Percentiles rank a stretch among this genome's conserved stretches.
phyloP scores from a whole-genome alignment of 2,888 invertebrate genomes.

The Ornithoptera priamus region DNA sequence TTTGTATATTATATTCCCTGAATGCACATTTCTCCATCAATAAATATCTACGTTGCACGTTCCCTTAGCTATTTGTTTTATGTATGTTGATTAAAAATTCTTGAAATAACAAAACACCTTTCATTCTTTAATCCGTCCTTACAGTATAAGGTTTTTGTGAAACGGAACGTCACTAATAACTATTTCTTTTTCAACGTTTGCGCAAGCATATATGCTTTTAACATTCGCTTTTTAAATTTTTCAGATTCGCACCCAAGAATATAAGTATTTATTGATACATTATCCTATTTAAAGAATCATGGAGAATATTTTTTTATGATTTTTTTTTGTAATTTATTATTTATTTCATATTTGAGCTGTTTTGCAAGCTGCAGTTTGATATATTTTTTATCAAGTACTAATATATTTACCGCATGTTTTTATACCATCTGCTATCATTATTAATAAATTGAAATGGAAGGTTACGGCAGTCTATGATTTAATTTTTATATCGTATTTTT shows the following conservation, averaged over 20 bases:
- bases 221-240: constrained; percentile 41
- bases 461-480: constrained; percentile 43
- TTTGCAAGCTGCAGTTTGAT: background rate
- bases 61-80: constrained; percentile 31
- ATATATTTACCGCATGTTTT: constrained; percentile 17
- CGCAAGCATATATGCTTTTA: constrained; percentile 9
- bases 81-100: constrained; percentile 27
- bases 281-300: background rate
- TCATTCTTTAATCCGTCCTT: constrained; percentile 21
- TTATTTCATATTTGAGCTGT: background rate
- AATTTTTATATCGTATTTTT: constrained; percentile 1
- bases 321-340: background rate
- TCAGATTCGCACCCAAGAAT: constrained; percentile 77
- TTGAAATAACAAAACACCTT: constrained; percentile 23
- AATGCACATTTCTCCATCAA: constrained; percentile 24
- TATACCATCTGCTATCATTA: constrained; percentile 26
- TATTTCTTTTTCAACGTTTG: background rate
- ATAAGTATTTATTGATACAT: constrained; percentile 67
- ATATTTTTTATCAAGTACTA: background rate
- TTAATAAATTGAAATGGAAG: constrained; percentile 37
- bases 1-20: constrained; percentile 35
- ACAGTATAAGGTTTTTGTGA: background rate
- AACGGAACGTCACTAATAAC: background rate
- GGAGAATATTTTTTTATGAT: background rate
- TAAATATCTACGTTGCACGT: constrained; percentile 39